phyloP scores from a whole-genome alignment of 2,888 invertebrate genomes.

The Coleophora deauratella region DNA sequence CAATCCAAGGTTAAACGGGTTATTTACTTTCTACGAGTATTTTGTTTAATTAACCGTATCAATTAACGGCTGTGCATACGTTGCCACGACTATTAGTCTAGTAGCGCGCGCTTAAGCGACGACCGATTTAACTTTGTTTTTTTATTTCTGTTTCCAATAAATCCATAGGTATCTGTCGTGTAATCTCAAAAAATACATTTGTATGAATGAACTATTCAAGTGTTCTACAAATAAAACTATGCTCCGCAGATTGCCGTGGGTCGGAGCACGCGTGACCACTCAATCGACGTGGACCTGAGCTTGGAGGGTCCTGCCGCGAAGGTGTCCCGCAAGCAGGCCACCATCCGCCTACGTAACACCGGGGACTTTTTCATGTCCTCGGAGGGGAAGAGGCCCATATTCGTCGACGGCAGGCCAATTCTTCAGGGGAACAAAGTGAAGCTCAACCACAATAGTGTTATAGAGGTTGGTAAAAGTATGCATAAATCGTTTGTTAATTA shows the following conservation, averaged over 20 bases:
- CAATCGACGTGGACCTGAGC: conserved; percentile 94
- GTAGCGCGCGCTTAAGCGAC: conserved; percentile 12
- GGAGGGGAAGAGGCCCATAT: conserved; percentile 95
- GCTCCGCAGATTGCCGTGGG: conserved; percentile 88
- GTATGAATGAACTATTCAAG: no score
- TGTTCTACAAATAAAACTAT: background rate
- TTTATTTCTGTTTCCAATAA: no score
- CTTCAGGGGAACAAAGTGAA: conserved; percentile 91
- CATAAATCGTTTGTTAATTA: conserved; percentile 13
- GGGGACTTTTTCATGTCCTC: conserved; percentile 97
- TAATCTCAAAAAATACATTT: no score
- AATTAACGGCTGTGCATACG: conserved; percentile 37
- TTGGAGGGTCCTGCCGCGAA: conserved; percentile 96
- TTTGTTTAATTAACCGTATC: conserved; percentile 36
- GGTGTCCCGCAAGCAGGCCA: conserved; percentile 93
- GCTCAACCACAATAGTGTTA: conserved; percentile 93
- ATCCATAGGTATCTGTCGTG: no score
- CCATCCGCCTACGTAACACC: conserved; percentile 90
- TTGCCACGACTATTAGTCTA: conserved; percentile 23
- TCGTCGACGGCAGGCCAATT: conserved; percentile 94
- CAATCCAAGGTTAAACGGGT: conserved; percentile 19
- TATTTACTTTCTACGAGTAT: conserved; percentile 20
- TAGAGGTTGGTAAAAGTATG: conserved; percentile 78
- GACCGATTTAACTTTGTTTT: background rate
- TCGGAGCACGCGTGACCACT: conserved; percentile 88